Conservation (phyloP, 2,888 invertebrate genomes). For the Chironomus tentans region DNA sequence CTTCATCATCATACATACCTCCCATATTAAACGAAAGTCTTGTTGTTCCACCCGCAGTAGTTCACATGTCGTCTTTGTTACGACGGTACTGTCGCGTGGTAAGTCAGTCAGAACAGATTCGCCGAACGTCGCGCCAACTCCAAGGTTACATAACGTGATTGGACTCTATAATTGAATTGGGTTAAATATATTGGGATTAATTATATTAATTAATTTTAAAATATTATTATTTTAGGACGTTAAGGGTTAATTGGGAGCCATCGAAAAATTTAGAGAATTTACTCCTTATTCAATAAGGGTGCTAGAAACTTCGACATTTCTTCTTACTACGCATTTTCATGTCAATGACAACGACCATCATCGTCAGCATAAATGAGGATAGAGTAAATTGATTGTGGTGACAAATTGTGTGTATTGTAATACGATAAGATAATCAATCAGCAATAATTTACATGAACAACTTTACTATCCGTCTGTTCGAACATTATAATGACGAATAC, state of each 20-base stretch:
- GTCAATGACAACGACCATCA: too few species aligned
- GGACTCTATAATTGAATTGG: constrained; percentile 47
- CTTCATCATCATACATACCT: constrained; percentile 46
- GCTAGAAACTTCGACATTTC: too few species aligned
- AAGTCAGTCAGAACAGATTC: constrained; percentile 65
- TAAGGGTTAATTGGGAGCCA: too few species aligned
- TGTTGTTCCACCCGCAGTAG: constrained; percentile 64
- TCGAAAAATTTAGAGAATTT: too few species aligned
- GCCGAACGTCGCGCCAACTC: constrained; percentile 67
- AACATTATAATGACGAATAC: too few species aligned
- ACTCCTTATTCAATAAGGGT: too few species aligned
- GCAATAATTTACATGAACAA: neutral
- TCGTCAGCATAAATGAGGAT: neutral
- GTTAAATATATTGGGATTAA: neutral
- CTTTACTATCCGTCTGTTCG: neutral
- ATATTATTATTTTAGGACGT: too few species aligned
- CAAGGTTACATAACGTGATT: constrained; percentile 56
- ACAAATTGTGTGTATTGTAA: neutral
- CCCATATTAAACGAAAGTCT: constrained; percentile 68
- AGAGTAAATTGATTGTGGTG: neutral
- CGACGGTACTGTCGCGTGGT: constrained; percentile 60
- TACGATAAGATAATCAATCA: constrained; percentile 10
- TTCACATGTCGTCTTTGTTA: constrained; percentile 65
- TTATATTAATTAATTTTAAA: neutral
- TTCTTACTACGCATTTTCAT: too few species aligned